Evolutionary conservation across 2,888 invertebrate genomes (phyloP).

Genomic region (Drosophila robusta): DNA sequence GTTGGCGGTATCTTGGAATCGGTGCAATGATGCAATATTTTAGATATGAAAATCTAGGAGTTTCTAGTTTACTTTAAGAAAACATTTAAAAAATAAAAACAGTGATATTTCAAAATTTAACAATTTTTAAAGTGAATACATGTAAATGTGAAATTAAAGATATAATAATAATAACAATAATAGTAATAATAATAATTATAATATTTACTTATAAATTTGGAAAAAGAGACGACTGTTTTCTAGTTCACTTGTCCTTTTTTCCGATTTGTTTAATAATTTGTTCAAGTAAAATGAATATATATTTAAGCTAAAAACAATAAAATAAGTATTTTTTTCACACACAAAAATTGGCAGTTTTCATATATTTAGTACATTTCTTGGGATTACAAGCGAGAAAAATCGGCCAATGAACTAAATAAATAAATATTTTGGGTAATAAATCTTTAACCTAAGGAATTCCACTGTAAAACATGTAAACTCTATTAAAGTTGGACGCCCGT

Average conservation of each 20-base stretch:
- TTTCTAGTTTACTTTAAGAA: slow-evolving; percentile 1
- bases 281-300: not conserved
- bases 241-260: slow-evolving; percentile 80
- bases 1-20: slow-evolving; percentile 8
- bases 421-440: too few relatives aligned
- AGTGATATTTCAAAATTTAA: slow-evolving; percentile 32
- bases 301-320: not conserved
- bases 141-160: slow-evolving; percentile 11
- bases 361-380: too few relatives aligned
- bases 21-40: slow-evolving; percentile 23
- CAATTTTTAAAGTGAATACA: not conserved
- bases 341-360: too few relatives aligned
- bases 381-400: too few relatives aligned
- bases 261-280: slow-evolving; percentile 42
- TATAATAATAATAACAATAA: not conserved
- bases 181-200: not conserved
- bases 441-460: too few relatives aligned
- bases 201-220: slow-evolving; percentile 12
- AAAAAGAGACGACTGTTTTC: slow-evolving; percentile 48
- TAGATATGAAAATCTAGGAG: slow-evolving; percentile 7
- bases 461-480: too few relatives aligned
- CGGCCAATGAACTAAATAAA: too few relatives aligned
- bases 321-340: not conserved
- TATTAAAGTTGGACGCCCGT: too few relatives aligned
- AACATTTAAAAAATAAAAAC: not conserved